phyloP scores from a whole-genome alignment of 2,113 vertebrate genomes.

The Panthera leo region DNA sequence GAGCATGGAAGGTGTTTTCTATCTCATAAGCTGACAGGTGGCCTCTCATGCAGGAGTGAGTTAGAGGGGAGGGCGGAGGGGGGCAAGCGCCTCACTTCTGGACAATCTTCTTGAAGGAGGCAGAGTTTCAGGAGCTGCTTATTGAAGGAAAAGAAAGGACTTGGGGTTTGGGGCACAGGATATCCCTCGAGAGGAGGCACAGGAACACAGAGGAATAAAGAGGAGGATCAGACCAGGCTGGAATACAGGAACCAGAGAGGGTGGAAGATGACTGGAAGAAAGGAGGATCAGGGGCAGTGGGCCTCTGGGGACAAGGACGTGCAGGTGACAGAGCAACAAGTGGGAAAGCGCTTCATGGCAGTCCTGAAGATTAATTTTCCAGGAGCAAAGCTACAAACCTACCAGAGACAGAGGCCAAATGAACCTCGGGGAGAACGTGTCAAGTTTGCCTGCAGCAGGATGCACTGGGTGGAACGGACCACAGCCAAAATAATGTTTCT shows the following conservation, averaged over 20 bases:
- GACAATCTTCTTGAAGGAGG: not conserved
- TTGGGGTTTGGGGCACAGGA: not conserved
- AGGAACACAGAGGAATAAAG: not conserved
- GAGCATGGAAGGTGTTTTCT: not conserved
- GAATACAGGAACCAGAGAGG: not conserved
- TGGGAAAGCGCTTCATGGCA: accelerated
- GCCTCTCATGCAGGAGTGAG: not conserved
- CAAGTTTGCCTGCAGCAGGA: not conserved
- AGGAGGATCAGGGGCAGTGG: not conserved
- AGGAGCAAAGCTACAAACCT: accelerated
- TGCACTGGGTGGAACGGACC: not conserved
- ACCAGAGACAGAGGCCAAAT: not conserved
- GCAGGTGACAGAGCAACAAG: not conserved
- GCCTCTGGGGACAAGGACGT: not conserved
- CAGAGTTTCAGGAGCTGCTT: not conserved
- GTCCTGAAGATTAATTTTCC: not conserved
- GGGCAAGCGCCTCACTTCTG: not conserved
- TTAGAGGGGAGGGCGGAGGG: too few species aligned
- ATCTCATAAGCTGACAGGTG: not conserved
- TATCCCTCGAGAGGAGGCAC: not conserved
- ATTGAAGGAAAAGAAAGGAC: not conserved
- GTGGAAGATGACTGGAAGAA: not conserved
- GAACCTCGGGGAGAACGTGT: not conserved
- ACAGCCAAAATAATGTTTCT: not conserved
- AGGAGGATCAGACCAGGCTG: not conserved